Evolutionary conservation across 2,113 vertebrate species (phyloP).

Genomic region (Atherinomorus stipes): DNA sequence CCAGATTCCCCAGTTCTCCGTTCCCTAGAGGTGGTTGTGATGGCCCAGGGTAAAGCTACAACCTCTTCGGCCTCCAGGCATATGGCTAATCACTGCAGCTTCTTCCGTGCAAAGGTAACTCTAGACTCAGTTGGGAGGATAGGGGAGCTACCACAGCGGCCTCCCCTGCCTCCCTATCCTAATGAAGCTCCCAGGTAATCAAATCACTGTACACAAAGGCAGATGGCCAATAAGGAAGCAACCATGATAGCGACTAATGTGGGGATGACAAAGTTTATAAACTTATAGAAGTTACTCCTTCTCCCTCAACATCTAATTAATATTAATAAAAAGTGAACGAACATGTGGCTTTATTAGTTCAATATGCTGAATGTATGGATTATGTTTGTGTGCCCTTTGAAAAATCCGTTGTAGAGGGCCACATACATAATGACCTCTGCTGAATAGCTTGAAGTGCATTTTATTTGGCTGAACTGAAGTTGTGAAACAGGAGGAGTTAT

Average conservation of each 20-base stretch:
- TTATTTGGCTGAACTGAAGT: not conserved
- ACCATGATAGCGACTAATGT: constrained; percentile 36
- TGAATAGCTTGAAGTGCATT: not conserved
- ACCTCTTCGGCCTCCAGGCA: constrained; percentile 40
- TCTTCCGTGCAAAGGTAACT: constrained; percentile 72
- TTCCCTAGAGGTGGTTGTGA: constrained; percentile 31
- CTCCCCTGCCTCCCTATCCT: constrained; percentile 68
- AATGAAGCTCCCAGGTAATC: constrained; percentile 79
- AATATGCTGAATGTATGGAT: constrained; percentile 9
- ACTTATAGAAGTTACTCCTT: constrained; percentile 23
- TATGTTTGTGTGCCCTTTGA: not conserved
- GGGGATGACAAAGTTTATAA: constrained; percentile 46
- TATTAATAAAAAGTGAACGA: constrained; percentile 12
- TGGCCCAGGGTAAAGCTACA: constrained; percentile 44
- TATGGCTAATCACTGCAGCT: constrained; percentile 76
- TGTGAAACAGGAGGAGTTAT: not conserved
- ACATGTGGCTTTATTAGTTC: constrained; percentile 18
- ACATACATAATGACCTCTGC: constrained; percentile 15
- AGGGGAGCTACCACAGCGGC: constrained; percentile 61
- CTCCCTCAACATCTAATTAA: constrained; percentile 13
- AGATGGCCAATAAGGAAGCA: constrained; percentile 75
- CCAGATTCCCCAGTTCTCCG: constrained; percentile 35
- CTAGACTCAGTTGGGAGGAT: constrained; percentile 67
- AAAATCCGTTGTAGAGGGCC: not conserved
- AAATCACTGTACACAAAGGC: constrained; percentile 72